Conservation (phyloP, 2,888 invertebrate species). For the Leistus spinibarbis region DNA sequence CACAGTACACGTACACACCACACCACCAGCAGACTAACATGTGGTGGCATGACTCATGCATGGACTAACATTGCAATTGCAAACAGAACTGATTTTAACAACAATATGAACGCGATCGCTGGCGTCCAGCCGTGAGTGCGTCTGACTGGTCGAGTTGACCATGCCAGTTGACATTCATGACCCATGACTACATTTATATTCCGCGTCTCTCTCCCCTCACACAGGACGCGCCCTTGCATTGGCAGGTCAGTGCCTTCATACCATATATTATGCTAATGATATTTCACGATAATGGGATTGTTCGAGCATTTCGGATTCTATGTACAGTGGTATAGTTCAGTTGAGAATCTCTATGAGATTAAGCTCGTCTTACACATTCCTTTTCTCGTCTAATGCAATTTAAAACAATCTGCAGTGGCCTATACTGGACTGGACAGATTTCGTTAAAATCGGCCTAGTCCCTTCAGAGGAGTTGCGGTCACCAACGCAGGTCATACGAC, state of each 20-base stretch:
- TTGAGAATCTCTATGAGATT: no score
- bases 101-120: background rate
- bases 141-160: background rate
- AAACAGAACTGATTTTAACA: background rate
- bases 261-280: background rate
- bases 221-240: background rate
- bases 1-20: no score
- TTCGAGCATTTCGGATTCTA: background rate
- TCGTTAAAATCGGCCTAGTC: no score
- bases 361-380: no score
- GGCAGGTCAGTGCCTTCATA: background rate
- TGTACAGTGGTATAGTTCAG: no score
- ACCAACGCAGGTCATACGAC: no score
- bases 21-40: background rate
- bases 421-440: no score
- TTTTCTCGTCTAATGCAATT: no score
- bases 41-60: background rate
- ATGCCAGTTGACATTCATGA: background rate
- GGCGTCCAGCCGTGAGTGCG: background rate
- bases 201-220: background rate
- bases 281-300: background rate
- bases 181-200: background rate
- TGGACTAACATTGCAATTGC: background rate
- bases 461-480: no score
- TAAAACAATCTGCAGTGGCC: no score